Conservation (phyloP, 2,113 vertebrate species). For the Chamaetylas fuelleborni region DNA sequence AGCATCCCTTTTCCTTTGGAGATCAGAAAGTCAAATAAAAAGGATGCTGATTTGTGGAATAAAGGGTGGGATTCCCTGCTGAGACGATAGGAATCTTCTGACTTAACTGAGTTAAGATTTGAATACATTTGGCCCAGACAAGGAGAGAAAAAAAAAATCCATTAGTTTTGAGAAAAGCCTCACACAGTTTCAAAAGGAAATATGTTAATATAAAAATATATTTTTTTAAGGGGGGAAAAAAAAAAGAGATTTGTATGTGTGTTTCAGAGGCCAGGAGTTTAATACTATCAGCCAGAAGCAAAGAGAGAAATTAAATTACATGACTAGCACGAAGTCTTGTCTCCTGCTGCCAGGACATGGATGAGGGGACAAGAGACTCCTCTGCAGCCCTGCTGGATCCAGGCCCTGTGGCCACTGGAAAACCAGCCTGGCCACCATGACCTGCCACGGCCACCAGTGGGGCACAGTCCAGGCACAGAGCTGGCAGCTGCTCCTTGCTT, state of each 20-base stretch:
- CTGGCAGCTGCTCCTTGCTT: accelerated
- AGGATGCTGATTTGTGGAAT: slow-evolving; percentile 79
- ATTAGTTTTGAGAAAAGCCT: slow-evolving; percentile 81
- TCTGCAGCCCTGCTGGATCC: not conserved
- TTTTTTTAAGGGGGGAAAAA: not conserved
- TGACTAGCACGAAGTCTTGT: not conserved
- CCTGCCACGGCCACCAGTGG: not conserved
- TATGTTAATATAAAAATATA: slow-evolving; percentile 73
- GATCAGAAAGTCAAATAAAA: slow-evolving; percentile 80
- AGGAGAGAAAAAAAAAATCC: slow-evolving; percentile 70
- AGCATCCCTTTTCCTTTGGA: slow-evolving; percentile 74
- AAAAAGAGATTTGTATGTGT: slow-evolving; percentile 33
- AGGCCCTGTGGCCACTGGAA: accelerated
- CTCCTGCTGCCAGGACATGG: not conserved
- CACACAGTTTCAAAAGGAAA: slow-evolving; percentile 78
- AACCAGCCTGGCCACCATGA: accelerated
- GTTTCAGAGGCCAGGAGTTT: slow-evolving; percentile 56
- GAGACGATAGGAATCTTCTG: slow-evolving; percentile 80
- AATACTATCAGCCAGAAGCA: slow-evolving; percentile 58
- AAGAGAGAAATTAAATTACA: slow-evolving; percentile 68
- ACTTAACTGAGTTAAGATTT: slow-evolving; percentile 79
- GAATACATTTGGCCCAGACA: slow-evolving; percentile 79
- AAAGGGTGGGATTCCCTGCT: slow-evolving; percentile 81
- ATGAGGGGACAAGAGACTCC: not conserved
- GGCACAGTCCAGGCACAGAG: not conserved